Evolutionary conservation across 2,888 invertebrate species (phyloP).

Genomic region (Lamproptera curius): DNA sequence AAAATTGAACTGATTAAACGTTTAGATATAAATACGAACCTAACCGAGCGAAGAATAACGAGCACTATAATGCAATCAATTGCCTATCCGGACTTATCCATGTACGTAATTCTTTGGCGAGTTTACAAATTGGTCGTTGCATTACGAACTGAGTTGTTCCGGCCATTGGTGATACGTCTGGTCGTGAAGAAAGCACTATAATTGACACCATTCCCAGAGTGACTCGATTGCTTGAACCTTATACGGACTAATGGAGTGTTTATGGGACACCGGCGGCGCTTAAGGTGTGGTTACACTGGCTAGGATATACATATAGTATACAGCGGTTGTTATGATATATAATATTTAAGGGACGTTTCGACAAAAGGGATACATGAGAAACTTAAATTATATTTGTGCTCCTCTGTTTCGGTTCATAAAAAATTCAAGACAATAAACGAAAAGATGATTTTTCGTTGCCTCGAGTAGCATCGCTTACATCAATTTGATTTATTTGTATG

Average conservation of each 20-base stretch:
- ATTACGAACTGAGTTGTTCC: not conserved
- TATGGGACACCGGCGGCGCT: slow-evolving; percentile 16
- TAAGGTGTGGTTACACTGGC: slow-evolving; percentile 13
- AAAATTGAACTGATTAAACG: no score
- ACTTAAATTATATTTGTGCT: no score
- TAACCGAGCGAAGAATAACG: not conserved
- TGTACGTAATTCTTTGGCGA: not conserved
- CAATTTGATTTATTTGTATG: no score
- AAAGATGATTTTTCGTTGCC: no score
- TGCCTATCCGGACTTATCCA: slow-evolving; percentile 10
- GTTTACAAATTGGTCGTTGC: slow-evolving; percentile 8
- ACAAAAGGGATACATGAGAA: no score
- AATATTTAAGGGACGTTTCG: no score
- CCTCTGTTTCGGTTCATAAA: no score
- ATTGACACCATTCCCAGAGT: slow-evolving; percentile 40
- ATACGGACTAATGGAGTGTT: slow-evolving; percentile 20
- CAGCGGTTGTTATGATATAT: no score
- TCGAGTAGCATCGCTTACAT: no score
- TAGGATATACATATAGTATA: no score
- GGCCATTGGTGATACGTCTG: slow-evolving; percentile 5
- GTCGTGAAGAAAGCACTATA: slow-evolving; percentile 28
- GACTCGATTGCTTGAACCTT: slow-evolving; percentile 18
- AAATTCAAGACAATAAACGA: no score
- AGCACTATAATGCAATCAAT: slow-evolving; percentile 11
- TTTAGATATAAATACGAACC: no score